phyloP scores from a whole-genome alignment of 2,797 vertebrate species.

The Sphaeramia orbicularis region DNA sequence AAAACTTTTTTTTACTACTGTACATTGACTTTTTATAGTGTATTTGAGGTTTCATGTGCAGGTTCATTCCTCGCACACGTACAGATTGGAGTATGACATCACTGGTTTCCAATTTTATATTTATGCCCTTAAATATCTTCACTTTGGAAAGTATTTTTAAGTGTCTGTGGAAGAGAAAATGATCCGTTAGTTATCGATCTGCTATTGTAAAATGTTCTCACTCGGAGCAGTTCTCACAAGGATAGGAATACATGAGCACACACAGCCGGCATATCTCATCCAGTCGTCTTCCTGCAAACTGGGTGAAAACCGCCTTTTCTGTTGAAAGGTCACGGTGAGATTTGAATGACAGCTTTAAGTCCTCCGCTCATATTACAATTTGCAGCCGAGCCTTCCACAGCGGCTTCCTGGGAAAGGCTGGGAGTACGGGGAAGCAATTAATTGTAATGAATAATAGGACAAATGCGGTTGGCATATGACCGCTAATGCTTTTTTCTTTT shows the following conservation, averaged over 20 bases:
- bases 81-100: no score
- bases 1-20: no score
- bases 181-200: not conserved
- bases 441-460: conserved; percentile 95
- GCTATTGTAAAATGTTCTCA: conserved; percentile 19
- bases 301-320: conserved; percentile 74
- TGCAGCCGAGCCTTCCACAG: conserved; percentile 63
- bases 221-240: conserved; percentile 30
- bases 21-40: no score
- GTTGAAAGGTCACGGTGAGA: conserved; percentile 94
- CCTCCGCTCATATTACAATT: conserved; percentile 89
- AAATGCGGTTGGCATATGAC: conserved; percentile 94
- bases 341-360: conserved; percentile 97
- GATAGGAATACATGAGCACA: conserved; percentile 5
- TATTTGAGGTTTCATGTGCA: no score
- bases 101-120: no score
- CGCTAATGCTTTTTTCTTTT: conserved; percentile 89
- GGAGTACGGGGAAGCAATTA: conserved; percentile 90
- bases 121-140: no score
- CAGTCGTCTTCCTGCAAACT: conserved; percentile 25
- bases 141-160: no score
- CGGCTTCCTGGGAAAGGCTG: conserved; percentile 85
- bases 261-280: no score
- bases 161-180: no score
- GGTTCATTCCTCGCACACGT: no score